These are phyloP conservation scores for Pseudochirops cupreus DNA, from an alignment of 2,797 vertebrate species.

Conservation along the genomic window DNA sequence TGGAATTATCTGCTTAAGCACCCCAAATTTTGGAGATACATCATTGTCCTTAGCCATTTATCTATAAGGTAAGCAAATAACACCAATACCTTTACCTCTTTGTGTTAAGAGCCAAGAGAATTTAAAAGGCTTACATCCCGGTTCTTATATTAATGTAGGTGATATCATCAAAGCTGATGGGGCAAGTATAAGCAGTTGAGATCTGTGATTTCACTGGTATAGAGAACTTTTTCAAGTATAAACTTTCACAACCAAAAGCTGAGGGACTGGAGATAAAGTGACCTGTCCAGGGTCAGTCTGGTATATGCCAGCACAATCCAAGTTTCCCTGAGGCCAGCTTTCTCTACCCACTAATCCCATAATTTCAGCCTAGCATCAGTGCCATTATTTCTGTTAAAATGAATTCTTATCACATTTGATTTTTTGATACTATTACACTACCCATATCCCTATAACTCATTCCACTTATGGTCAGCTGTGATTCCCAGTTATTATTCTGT, in stretches of 20 bases:
- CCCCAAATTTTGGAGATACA: conserved; percentile 24
- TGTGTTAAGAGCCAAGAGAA: not conserved
- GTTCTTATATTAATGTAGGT: conserved; percentile 17
- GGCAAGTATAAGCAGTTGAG: not conserved
- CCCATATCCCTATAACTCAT: not conserved
- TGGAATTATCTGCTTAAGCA: conserved; percentile 24
- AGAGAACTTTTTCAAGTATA: not conserved
- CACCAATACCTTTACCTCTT: not conserved
- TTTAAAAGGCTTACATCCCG: not conserved
- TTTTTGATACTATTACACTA: not conserved
- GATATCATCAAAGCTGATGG: not conserved
- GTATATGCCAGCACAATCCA: not conserved
- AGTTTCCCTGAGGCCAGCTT: not conserved
- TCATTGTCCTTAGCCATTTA: conserved; percentile 10
- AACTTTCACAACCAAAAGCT: not conserved
- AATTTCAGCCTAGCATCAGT: not conserved
- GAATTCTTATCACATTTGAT: conserved; percentile 37
- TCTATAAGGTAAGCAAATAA: conserved; percentile 36
- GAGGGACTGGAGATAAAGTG: not conserved
- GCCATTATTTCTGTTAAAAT: conserved; percentile 30
- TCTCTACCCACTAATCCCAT: not conserved
- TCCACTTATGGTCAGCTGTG: not conserved
- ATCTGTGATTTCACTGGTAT: not conserved
- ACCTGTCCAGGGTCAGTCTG: not conserved
- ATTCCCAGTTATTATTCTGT: conserved; percentile 19